phyloP scores from a whole-genome alignment of 2,888 invertebrate genomes.

The Agrochola circellaris region DNA sequence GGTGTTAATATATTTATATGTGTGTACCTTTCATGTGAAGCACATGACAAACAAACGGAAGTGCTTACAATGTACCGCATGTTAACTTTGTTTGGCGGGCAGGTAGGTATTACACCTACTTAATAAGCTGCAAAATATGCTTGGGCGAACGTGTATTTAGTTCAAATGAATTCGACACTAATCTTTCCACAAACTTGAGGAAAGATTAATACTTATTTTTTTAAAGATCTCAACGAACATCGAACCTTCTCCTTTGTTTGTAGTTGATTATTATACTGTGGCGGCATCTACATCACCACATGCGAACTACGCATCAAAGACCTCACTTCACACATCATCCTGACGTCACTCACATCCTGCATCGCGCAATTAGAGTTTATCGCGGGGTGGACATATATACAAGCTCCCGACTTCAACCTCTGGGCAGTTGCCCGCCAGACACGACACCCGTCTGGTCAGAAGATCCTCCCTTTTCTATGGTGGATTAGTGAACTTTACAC shows the following conservation, averaged over 20 bases:
- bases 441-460: too few species aligned
- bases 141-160: neutral
- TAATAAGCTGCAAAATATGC: neutral
- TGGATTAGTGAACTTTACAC: too few species aligned
- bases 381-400: too few species aligned
- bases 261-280: neutral
- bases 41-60: neutral
- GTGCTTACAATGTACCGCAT: neutral
- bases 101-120: neutral
- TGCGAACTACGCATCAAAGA: too few species aligned
- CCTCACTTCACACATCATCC: too few species aligned
- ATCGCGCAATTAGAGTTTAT: too few species aligned
- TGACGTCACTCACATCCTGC: too few species aligned
- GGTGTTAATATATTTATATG: slow-evolving; percentile 19
- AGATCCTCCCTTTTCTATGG: too few species aligned
- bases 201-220: neutral
- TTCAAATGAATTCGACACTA: neutral
- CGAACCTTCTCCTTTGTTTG: neutral
- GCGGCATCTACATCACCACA: too few species aligned
- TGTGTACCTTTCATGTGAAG: slow-evolving; percentile 20
- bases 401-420: too few species aligned
- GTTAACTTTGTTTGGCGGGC: neutral
- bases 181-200: neutral
- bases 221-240: neutral
- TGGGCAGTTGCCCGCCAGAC: too few species aligned